Evolutionary conservation across 2,113 vertebrate genomes (phyloP).

Genomic region (Gasterosteus aculeatus): DNA sequence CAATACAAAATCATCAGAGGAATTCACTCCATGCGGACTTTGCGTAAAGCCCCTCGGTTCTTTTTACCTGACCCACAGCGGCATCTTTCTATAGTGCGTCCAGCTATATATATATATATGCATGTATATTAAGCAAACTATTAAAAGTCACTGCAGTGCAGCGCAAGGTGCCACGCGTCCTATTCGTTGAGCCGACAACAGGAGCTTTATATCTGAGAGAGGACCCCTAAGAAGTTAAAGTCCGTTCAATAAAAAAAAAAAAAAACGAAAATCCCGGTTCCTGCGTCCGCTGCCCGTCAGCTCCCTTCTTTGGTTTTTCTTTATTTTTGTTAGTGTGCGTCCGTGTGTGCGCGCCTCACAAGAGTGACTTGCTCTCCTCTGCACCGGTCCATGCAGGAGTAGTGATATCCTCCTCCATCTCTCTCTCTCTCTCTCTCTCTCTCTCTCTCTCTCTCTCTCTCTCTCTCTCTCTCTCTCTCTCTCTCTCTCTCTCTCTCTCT

Average conservation of each 20-base stretch:
- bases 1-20: neutral
- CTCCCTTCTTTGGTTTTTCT: conserved; percentile 58
- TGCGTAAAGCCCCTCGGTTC: conserved; percentile 17
- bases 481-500: conserved; percentile 28
- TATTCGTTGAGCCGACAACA: conserved; percentile 33
- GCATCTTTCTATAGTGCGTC: conserved; percentile 58
- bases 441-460: conserved; percentile 41
- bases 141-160: conserved; percentile 33
- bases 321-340: conserved; percentile 39
- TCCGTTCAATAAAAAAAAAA: conserved; percentile 60
- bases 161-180: conserved; percentile 43
- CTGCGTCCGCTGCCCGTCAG: conserved; percentile 56
- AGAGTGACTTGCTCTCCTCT: conserved; percentile 65
- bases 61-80: conserved; percentile 70
- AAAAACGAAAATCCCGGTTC: conserved; percentile 6
- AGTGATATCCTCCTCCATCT: conserved; percentile 74
- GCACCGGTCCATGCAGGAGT: conserved; percentile 70
- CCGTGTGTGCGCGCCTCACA: conserved; percentile 49
- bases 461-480: conserved; percentile 42
- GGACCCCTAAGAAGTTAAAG: conserved; percentile 20
- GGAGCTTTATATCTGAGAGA: conserved; percentile 22
- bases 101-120: neutral
- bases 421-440: conserved; percentile 40
- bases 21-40: conserved; percentile 11
- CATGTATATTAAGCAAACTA: neutral